Base-by-base conservation (phyloP, 2,113 vertebrate species). In the Oncorhynchus keta region DNA sequence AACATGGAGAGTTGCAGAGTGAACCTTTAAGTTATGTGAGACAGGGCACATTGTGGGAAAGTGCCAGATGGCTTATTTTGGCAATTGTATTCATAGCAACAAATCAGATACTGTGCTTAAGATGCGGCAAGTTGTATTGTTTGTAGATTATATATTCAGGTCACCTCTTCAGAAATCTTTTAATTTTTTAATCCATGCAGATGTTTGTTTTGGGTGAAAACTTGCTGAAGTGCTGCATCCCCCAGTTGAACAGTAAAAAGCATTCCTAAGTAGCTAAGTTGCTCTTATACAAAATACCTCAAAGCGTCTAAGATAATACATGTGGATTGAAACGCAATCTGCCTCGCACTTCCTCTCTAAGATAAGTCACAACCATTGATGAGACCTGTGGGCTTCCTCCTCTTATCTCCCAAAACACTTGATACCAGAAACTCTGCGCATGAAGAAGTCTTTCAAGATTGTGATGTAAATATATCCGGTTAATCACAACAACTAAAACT, bases 281-380 rank as follows among this genome's bases (percentile, higher is more conserved):
- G 90, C 89, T 92, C 88, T 92, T 88, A 85, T 90, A 90, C 90
- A 92, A 93, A 93, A 93, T 91, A 92, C 90, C 92, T 93, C 90
- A 91, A 92, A 93, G 92, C 87, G 79, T 85, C 84, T 84, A 86
- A 94, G 93, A 93, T 94, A 94, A 94, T 94, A 90, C 90, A 90
- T 88, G 93, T 93, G 93, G 93, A 94, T 93, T 94, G 92, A 92
- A 93, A 91, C 85, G 89, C 90, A 94, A 93, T 93, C 92, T 93
- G 90, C 87, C 89, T 90, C 86, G 88, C 92, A 92, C 90, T 91
- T 93, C 90, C 90, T 83, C 82, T 55, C 84, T 80, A 65, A 93
- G 93, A 94, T 93, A 94, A 93, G 89, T 92, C 39, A 84, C 90
- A 91, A 81, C 89, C 92, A 91, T 91, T 93, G 93, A 93, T 91